Evolutionary conservation across 2,888 invertebrate genomes (phyloP).

Genomic region (Acleris cristana): DNA sequence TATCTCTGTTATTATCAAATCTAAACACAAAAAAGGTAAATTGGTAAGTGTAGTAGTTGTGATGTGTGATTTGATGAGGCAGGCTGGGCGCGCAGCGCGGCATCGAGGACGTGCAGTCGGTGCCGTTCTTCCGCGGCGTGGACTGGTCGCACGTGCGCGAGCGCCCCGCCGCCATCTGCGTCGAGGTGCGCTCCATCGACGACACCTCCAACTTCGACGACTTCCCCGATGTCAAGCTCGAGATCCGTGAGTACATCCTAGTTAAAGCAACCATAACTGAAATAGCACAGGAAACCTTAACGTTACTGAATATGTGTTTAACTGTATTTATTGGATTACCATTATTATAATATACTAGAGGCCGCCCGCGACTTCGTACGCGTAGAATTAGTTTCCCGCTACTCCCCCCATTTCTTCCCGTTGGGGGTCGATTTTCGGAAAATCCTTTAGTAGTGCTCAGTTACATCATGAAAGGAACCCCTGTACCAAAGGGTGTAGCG

Average conservation of each 20-base stretch:
- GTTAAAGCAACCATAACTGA: not conserved
- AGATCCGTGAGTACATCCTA: constrained; percentile 92
- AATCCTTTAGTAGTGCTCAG: no score
- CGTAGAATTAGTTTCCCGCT: no score
- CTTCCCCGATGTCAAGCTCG: constrained; percentile 99
- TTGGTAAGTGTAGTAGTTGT: not conserved
- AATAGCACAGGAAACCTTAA: not conserved
- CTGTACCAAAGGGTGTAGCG: no score
- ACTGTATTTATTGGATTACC: no score
- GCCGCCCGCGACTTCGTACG: no score
- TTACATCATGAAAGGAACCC: no score
- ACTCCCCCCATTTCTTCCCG: no score
- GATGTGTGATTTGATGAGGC: constrained; percentile 10
- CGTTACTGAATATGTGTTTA: no score
- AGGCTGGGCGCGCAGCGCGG: constrained; percentile 93
- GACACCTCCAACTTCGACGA: constrained; percentile 99
- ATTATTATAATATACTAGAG: no score
- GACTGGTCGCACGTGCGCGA: constrained; percentile 99
- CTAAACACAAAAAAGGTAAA: no score
- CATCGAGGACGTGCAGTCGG: constrained; percentile 95
- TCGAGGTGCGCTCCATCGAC: constrained; percentile 99
- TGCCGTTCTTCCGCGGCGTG: constrained; percentile 97
- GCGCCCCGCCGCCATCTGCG: constrained; percentile 98
- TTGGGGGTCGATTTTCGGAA: no score
- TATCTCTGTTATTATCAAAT: no score